phyloP scores from a whole-genome alignment of 2,113 vertebrate species.

The Cebus imitator region DNA sequence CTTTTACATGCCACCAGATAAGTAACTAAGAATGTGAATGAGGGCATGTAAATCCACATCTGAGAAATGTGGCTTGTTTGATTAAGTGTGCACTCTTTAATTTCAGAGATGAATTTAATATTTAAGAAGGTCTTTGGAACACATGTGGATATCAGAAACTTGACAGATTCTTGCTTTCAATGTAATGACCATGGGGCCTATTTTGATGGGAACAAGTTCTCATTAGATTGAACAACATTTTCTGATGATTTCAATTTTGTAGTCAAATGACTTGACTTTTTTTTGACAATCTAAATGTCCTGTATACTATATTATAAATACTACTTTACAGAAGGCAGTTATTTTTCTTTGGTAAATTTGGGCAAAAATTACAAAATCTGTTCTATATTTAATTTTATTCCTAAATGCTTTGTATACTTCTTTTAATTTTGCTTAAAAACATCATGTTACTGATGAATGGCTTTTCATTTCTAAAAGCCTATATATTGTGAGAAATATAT shows the following conservation, averaged over 20 bases:
- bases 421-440: not conserved
- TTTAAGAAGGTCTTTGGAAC: not conserved
- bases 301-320: not conserved
- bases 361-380: not conserved
- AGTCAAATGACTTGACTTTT: not conserved
- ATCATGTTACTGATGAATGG: not conserved
- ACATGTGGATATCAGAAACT: not conserved
- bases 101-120: not conserved
- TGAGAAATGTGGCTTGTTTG: not conserved
- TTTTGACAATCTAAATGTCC: not conserved
- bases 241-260: not conserved
- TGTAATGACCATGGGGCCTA: not conserved
- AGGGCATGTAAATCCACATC: not conserved
- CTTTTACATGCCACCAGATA: not conserved
- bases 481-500: not conserved
- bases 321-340: not conserved
- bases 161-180: not conserved
- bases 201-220: not conserved
- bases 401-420: not conserved
- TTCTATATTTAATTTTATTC: not conserved
- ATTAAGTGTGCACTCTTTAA: not conserved
- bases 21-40: not conserved
- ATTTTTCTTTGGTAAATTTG: not conserved
- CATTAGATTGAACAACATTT: not conserved
- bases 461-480: not conserved